These are phyloP conservation scores for Eutolmus rufibarbis DNA, from an alignment of 2,888 invertebrate species.

Conservation along the genomic window DNA sequence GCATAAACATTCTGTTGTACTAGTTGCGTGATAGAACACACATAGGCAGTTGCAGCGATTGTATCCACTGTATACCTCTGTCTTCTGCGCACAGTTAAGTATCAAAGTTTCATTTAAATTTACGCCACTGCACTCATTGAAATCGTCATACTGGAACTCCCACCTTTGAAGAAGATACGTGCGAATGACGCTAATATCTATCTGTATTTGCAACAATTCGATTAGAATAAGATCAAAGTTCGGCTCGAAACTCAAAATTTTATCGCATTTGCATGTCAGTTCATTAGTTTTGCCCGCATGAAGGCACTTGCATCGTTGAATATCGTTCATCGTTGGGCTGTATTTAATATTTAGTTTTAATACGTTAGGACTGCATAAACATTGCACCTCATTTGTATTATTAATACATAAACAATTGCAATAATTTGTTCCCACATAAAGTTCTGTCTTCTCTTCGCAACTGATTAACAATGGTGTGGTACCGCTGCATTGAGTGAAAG, in stretches of 20 bases:
- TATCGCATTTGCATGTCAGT: not conserved
- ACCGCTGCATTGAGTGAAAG: not conserved
- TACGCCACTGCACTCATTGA: not conserved
- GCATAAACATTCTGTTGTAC: not conserved
- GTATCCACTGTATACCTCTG: not conserved
- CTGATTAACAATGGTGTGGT: not conserved
- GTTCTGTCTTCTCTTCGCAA: not conserved
- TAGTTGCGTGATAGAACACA: not conserved
- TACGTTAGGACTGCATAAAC: not conserved
- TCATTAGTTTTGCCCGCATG: not conserved
- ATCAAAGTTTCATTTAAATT: not conserved
- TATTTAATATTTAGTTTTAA: not conserved
- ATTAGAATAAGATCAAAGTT: not conserved
- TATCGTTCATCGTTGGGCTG: not conserved
- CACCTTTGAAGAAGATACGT: not conserved
- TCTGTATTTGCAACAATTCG: not conserved
- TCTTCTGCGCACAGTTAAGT: not conserved
- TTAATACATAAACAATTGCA: not conserved
- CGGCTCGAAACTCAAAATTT: not conserved
- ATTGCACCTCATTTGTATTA: not conserved
- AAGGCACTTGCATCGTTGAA: not conserved
- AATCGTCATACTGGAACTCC: not conserved
- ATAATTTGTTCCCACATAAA: not conserved
- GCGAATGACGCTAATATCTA: not conserved
- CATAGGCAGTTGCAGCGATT: not conserved